These are phyloP conservation scores for Cossypha heuglini DNA, from an alignment of 2,797 vertebrate genomes.

Conservation along the genomic window DNA sequence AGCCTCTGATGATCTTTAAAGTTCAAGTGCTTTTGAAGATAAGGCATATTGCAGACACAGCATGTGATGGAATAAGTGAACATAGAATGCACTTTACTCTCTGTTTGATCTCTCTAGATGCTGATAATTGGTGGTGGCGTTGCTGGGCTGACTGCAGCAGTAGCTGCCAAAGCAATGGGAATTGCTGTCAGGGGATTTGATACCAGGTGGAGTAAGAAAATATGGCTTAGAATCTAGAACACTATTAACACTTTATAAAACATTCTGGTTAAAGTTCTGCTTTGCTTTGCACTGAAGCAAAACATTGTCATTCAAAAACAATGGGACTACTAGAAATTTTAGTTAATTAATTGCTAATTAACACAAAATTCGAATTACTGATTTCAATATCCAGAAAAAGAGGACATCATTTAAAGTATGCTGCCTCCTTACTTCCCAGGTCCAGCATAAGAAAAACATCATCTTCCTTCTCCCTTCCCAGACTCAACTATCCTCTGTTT, in stretches of 20 bases:
- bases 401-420: neutral
- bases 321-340: neutral
- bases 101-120: slow-evolving; percentile 67
- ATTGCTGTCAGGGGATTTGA: slow-evolving; percentile 83
- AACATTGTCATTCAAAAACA: neutral
- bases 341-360: neutral
- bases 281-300: neutral
- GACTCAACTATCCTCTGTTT: neutral
- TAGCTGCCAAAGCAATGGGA: slow-evolving; percentile 84
- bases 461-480: neutral
- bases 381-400: neutral
- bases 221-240: neutral
- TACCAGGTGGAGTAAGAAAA: slow-evolving; percentile 72
- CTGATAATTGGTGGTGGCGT: slow-evolving; percentile 83
- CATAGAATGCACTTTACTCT: neutral
- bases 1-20: neutral
- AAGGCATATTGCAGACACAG: neutral
- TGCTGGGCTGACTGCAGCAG: slow-evolving; percentile 82
- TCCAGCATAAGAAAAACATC: neutral
- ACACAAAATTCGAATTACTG: neutral
- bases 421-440: neutral
- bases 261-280: neutral
- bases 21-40: slow-evolving; percentile 56
- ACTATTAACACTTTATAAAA: neutral
- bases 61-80: slow-evolving; percentile 21